phyloP scores from a whole-genome alignment of 2,888 invertebrate genomes.

The Serrognathus titanus region DNA sequence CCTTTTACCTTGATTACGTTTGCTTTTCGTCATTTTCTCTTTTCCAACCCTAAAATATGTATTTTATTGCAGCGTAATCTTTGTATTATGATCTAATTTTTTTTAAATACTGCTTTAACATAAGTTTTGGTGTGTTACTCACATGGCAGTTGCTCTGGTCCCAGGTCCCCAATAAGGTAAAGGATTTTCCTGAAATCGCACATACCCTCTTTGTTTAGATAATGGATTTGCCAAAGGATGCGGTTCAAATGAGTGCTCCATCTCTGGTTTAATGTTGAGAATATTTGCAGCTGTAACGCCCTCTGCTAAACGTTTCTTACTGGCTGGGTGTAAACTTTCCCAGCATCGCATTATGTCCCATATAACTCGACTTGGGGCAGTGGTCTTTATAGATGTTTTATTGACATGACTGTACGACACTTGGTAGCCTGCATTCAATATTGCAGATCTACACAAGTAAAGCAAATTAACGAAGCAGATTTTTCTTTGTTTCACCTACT shows the following conservation, averaged over 20 bases:
- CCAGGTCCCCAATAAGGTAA: constrained; percentile 90
- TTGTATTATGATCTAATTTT: background rate
- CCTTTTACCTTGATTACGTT: constrained; percentile 66
- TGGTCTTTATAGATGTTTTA: constrained; percentile 86
- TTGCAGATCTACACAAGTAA: constrained; percentile 68
- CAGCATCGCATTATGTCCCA: constrained; percentile 92
- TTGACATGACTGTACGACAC: constrained; percentile 92
- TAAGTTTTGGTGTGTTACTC: constrained; percentile 37
- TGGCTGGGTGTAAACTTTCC: constrained; percentile 67
- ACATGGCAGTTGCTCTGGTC: constrained; percentile 74
- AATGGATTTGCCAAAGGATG: constrained; percentile 75
- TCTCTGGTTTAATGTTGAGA: constrained; percentile 53
- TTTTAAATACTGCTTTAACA: background rate
- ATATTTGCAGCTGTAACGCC: constrained; percentile 56
- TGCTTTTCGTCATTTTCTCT: constrained; percentile 58
- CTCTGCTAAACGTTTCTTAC: constrained; percentile 55
- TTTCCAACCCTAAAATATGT: constrained; percentile 55
- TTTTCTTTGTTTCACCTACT: constrained; percentile 4
- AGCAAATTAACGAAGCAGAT: background rate
- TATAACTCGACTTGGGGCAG: constrained; percentile 78
- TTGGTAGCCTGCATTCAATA: constrained; percentile 83
- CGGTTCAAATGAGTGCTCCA: constrained; percentile 52
- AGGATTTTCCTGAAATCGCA: constrained; percentile 87
- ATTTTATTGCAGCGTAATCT: background rate
- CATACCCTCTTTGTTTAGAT: constrained; percentile 67